Percentiles rank a stretch among this genome's conserved stretches.
Evolutionary conservation across 2,888 invertebrate genomes (phyloP).

Genomic region (Volucella inflata): DNA sequence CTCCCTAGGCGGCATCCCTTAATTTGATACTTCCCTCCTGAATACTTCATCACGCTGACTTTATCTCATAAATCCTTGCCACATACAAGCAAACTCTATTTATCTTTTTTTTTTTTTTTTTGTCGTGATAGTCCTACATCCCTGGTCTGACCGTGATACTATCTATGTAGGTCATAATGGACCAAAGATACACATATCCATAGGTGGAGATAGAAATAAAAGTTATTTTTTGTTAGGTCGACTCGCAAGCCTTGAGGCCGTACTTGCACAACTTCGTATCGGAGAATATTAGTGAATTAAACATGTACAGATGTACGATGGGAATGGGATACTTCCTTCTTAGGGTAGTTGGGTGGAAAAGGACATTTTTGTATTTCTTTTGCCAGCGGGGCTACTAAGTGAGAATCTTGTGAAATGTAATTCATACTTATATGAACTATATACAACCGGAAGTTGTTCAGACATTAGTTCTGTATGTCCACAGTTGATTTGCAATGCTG

Average conservation of each 20-base stretch:
- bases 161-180: constrained; percentile 43
- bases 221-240: constrained; percentile 22
- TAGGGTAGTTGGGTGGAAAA: neutral
- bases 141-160: neutral
- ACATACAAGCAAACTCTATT: constrained; percentile 27
- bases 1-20: constrained; percentile 6
- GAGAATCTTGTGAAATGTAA: neutral
- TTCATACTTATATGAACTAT: neutral
- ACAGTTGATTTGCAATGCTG: constrained; percentile 1
- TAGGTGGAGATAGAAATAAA: neutral
- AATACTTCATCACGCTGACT: constrained; percentile 31
- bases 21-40: constrained; percentile 20
- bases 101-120: constrained; percentile 15
- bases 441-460: constrained; percentile 18
- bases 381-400: neutral
- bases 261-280: neutral
- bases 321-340: too few relatives aligned
- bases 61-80: constrained; percentile 46
- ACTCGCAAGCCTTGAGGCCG: constrained; percentile 4
- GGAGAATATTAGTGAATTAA: constrained; percentile 35
- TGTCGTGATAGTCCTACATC: neutral
- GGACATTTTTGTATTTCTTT: neutral
- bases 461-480: constrained; percentile 21
- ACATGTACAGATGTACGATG: neutral
- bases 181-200: constrained; percentile 4